phyloP scores from a whole-genome alignment of 2,797 vertebrate genomes.

The Sebastes oblongus region DNA sequence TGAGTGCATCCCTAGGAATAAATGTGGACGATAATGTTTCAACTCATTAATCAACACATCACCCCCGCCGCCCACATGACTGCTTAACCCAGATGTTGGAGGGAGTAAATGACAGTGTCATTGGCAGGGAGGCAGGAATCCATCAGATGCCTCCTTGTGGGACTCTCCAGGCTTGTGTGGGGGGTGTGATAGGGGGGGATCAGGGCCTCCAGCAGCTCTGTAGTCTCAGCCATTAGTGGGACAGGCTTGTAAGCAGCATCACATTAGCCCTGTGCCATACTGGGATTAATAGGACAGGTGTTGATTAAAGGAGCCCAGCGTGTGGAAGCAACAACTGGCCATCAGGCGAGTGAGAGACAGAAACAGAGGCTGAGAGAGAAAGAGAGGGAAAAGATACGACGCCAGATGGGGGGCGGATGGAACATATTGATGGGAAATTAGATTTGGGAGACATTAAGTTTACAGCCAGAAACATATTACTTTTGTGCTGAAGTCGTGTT shows the following conservation, averaged over 20 bases:
- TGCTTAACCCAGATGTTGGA: slow-evolving; percentile 82
- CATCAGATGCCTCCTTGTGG: slow-evolving; percentile 77
- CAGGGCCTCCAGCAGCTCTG: slow-evolving; percentile 68
- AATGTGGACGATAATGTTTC: slow-evolving; percentile 38
- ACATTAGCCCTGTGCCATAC: slow-evolving; percentile 82
- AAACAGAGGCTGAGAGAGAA: slow-evolving; percentile 37
- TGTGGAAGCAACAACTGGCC: slow-evolving; percentile 80
- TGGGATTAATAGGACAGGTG: slow-evolving; percentile 86
- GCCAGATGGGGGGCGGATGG: slow-evolving; percentile 76
- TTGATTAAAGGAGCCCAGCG: slow-evolving; percentile 84
- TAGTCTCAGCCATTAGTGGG: slow-evolving; percentile 77
- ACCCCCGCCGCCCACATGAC: slow-evolving; percentile 59
- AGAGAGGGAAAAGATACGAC: slow-evolving; percentile 3
- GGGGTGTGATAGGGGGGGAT: slow-evolving; percentile 28
- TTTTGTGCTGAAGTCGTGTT: slow-evolving; percentile 15
- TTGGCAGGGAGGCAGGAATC: slow-evolving; percentile 74
- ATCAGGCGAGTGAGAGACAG: slow-evolving; percentile 55
- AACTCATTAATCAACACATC: slow-evolving; percentile 69
- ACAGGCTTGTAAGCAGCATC: slow-evolving; percentile 79
- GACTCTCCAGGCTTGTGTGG: slow-evolving; percentile 55
- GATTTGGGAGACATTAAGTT: slow-evolving; percentile 69
- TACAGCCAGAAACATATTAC: slow-evolving; percentile 50
- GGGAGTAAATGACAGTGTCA: slow-evolving; percentile 81
- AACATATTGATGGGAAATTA: slow-evolving; percentile 83
- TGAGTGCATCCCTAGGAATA: slow-evolving; percentile 6